Evolutionary conservation across 1,140 invertebrate genomes (phyloP), one percentile per base, ranked within the genome.

Genomic region (Grapholita molesta): DNA sequence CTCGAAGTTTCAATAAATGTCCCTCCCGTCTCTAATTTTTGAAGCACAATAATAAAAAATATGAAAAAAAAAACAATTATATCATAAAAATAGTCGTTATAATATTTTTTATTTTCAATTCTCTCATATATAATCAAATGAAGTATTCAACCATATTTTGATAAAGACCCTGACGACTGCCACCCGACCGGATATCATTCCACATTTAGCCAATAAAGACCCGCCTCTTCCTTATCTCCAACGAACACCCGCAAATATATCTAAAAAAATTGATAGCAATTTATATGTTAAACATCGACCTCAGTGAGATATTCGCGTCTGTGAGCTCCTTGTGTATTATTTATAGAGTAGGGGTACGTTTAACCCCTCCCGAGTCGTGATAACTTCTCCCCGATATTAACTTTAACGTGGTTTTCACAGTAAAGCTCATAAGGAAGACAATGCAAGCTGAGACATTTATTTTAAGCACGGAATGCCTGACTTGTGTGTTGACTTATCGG

Each of bases 191-290:
- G 74, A 79, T 79, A 81, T 74, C 73, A 80, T 76, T 77, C 77
- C 77, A 72, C 76, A 79, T 74, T 79, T 78, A 79, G 67, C 72
- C 76, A 85, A 80, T 85, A 86, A 88, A 84, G 55, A 77, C 74
- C 81, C 70, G 65, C 73, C 70, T 72, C 69, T 21, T 48, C 21
- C 83, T 85, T 88, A 88, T 86, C 85, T 85, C 73, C 55, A 23
- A 23, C 75, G 72, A 77, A 68, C 83, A 85, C 79, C 73, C 79
- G 72, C 78, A 83, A 80, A 83, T 84, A 82, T 81, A 83, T 85
- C 82, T 85, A 82, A 85, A 85, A 85, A 89, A 88, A 77, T 84
- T 85, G 79, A 86, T 86, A 83, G 84, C 83, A 85, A 86, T 89
- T 89, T 87, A 89, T 89, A 89, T 89, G 85, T 82, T 86, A 89